These are phyloP conservation scores for Halcyon leucocephala DNA, from an alignment of 2,797 vertebrate species.

Conservation along the genomic window DNA sequence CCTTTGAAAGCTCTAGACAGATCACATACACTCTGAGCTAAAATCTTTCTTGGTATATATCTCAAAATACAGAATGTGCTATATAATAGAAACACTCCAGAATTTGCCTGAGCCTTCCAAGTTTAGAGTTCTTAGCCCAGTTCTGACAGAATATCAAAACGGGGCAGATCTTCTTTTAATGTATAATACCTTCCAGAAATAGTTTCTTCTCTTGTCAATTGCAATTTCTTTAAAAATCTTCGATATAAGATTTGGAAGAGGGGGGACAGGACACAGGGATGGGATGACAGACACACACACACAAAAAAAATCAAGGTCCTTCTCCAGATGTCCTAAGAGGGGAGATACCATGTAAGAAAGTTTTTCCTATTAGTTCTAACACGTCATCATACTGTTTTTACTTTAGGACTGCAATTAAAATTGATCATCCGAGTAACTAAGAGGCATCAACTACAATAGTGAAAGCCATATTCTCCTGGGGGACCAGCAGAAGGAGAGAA, in stretches of 20 bases:
- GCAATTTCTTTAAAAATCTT: background rate
- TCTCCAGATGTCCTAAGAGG: background rate
- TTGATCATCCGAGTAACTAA: background rate
- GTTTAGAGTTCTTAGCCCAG: background rate
- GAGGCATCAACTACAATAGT: background rate
- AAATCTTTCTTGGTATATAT: background rate
- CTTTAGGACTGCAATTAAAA: background rate
- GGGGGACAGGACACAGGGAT: fast-evolving
- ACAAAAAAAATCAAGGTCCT: background rate
- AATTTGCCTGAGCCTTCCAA: background rate
- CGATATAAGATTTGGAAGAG: background rate
- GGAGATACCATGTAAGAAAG: background rate
- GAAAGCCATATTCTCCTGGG: background rate
- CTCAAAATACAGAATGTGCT: background rate
- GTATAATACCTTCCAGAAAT: background rate
- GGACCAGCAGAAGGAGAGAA: background rate
- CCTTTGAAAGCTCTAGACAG: background rate
- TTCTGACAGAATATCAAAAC: background rate
- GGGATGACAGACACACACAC: fast-evolving
- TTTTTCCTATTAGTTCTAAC: background rate
- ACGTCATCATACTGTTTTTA: background rate
- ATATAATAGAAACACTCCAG: background rate
- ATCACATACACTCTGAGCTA: background rate
- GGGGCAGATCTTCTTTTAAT: background rate
- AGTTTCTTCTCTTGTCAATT: background rate